Evolutionary conservation across 1,140 invertebrate genomes (phyloP).

Genomic region (Drosophila subpulchrella): DNA sequence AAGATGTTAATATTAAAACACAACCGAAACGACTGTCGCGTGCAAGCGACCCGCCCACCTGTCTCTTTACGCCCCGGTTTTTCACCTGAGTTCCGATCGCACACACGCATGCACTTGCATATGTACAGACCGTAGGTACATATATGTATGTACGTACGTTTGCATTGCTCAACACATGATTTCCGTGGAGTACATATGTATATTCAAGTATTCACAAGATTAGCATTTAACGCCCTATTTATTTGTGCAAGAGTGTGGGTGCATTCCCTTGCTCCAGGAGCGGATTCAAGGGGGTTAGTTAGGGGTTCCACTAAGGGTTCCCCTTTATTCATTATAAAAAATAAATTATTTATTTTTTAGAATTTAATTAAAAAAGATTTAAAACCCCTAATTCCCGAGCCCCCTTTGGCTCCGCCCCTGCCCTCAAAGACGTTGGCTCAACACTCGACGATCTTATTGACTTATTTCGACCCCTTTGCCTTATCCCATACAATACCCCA

Average conservation of each 20-base stretch:
- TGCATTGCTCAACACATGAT: slow-evolving; percentile 42
- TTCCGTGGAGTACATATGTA: slow-evolving; percentile 3
- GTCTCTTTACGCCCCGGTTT: slow-evolving; percentile 1
- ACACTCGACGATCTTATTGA: slow-evolving; percentile 3
- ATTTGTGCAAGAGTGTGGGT: not conserved
- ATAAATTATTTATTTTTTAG: too few species aligned
- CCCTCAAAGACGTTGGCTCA: not conserved
- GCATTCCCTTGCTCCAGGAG: slow-evolving; percentile 7
- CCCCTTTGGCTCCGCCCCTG: not conserved
- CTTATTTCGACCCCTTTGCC: slow-evolving; percentile 2
- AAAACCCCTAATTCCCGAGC: not conserved
- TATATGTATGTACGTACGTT: slow-evolving; percentile 17
- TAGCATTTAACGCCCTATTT: slow-evolving; percentile 28
- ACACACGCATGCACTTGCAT: not conserved
- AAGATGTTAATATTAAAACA: slow-evolving; percentile 29
- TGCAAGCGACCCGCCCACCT: slow-evolving; percentile 5
- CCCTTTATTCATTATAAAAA: too few species aligned
- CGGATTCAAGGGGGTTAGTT: not conserved
- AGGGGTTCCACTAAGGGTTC: not conserved
- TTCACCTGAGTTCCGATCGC: slow-evolving; percentile 10
- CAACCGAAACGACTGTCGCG: slow-evolving; percentile 6
- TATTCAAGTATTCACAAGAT: slow-evolving; percentile 5
- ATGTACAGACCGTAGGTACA: not conserved
- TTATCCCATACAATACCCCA: not conserved
- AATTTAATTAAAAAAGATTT: not conserved